Evolutionary conservation across 1,140 invertebrate species (phyloP).

Genomic region (Nixonia krombeini): DNA sequence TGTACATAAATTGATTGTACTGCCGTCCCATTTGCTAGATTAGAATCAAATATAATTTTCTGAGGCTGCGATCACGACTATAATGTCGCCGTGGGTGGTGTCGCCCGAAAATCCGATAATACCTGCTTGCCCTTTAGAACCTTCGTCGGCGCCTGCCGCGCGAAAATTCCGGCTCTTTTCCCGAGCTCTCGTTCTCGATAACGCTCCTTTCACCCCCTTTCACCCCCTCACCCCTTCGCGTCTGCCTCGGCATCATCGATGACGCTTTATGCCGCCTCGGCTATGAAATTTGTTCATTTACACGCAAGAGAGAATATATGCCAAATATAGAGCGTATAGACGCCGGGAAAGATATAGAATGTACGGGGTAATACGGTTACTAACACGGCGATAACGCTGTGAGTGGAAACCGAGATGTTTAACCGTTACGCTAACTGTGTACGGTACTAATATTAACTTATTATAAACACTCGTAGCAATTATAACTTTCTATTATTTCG

Average conservation of each 20-base stretch:
- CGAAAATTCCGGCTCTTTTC: constrained; percentile 43
- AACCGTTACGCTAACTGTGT: too few species aligned
- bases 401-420: too few species aligned
- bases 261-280: too few species aligned
- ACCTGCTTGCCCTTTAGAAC: constrained; percentile 44
- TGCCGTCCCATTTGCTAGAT: constrained; percentile 67
- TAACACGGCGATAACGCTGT: too few species aligned
- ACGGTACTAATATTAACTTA: too few species aligned
- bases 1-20: constrained; percentile 67
- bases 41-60: constrained; percentile 70
- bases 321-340: too few species aligned
- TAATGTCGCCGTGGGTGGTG: constrained; percentile 47
- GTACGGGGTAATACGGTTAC: too few species aligned
- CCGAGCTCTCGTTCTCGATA: constrained; percentile 28
- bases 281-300: too few species aligned
- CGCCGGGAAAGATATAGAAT: too few species aligned
- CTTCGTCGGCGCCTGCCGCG: constrained; percentile 14
- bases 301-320: too few species aligned
- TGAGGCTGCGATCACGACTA: constrained; percentile 49
- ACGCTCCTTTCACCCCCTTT: constrained; percentile 46
- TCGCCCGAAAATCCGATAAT: constrained; percentile 52
- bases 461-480: too few species aligned
- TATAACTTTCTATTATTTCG: too few species aligned
- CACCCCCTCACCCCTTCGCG: constrained; percentile 32
- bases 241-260: constrained; percentile 12